Conservation (phyloP, 2,797 vertebrate species). For the Capromys pilorides region DNA sequence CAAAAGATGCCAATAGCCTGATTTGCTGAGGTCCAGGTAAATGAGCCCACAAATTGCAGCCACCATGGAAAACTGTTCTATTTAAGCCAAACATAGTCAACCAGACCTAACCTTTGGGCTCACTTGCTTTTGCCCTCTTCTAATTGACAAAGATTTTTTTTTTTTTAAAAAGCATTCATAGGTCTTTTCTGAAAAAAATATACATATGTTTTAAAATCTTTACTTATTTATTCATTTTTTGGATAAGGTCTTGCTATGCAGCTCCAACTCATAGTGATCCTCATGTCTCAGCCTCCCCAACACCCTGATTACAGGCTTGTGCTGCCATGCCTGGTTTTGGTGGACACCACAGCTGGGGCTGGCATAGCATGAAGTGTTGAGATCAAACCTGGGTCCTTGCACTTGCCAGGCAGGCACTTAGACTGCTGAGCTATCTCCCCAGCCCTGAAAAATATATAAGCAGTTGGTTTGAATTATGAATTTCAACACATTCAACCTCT, state of each 20-base stretch:
- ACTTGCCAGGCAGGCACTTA: no score
- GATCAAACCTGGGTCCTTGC: no score
- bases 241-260: no score
- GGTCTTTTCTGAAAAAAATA: slow-evolving; percentile 31
- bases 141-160: not conserved
- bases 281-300: no score
- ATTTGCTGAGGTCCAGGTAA: slow-evolving; percentile 68
- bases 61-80: not conserved
- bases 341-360: no score
- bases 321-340: no score
- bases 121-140: not conserved
- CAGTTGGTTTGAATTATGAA: not conserved
- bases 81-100: not conserved
- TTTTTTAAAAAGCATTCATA: not conserved
- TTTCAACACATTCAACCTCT: not conserved
- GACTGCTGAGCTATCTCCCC: no score
- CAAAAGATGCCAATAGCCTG: slow-evolving; percentile 70
- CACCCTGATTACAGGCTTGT: no score
- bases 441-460: no score
- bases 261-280: no score
- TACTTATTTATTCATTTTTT: no score
- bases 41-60: slow-evolving; percentile 22
- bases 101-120: not conserved
- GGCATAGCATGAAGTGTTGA: no score
- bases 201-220: not conserved